Base-by-base conservation (phyloP, 2,888 invertebrate species). In the Saturnia japonica region DNA sequence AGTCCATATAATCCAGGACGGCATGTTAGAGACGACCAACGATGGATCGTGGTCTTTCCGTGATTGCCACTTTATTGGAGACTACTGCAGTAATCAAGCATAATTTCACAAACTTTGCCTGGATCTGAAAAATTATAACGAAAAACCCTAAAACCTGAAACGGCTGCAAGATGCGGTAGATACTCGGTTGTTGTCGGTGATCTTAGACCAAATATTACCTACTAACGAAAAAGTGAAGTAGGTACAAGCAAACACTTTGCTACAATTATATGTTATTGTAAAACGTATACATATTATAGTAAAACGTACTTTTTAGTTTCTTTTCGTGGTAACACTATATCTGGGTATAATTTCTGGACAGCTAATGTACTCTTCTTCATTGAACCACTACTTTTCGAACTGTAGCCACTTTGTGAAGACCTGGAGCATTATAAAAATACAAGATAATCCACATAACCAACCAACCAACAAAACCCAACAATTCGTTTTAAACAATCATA, bases 281-380 rank as follows among this genome's bases (percentile, higher is more conserved):
- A 47, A 47, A 47, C 34, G 11, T 19, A 19, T 19, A 47, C 47
- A 1, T 45, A 47, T 47, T 4, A 16, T 19, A 4, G 19, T 54
- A 54, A 68, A 68, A 84, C 86, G 85, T 71, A 91, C 91, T 82
- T 81, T 72, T 76, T 75, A 0, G 72, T 72, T 66, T 83, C 82
- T 70, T 78, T 82, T 12, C 71, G 71, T 3, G 91, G 91, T 68
- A 91, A 67, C 2, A 76, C 72, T 51, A 91, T 82, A 51, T 88
- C 85, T 7, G 89, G 87, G 72, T 89, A 91, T 42, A 88, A 54
- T 68, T 83, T 85, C 28, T 74, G 78, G 12, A 74, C 73, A 1
- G 71, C 68, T 9, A 73, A 72, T 67, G 76, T 75, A 76, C 88
- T 86, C 73, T 88, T 91, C 51, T 80, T 83, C 66, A 78, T 72